Evolutionary conservation across 2,113 vertebrate genomes (phyloP), one percentile per base, ranked within the genome.

Genomic region (Gallinago jamesoni): DNA sequence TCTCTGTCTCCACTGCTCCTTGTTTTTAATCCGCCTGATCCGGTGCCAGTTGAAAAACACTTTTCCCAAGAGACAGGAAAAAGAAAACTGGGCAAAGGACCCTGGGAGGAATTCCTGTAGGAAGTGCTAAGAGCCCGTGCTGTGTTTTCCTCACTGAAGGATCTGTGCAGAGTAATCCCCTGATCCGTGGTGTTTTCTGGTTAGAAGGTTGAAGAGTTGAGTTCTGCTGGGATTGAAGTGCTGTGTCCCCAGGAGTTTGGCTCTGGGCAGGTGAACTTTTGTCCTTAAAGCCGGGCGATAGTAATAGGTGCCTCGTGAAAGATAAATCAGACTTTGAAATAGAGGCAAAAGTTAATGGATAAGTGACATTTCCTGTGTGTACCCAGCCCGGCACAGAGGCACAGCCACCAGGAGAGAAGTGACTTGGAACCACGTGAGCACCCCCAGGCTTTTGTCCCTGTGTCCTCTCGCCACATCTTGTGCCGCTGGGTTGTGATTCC

Each of bases 341-440:
- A 18, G 31, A 64, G 53, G 24, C 43, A 35, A 19, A 59, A n/a
- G 45, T 27, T 45, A 53, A 43, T 6, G 35, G 41, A 22, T 56
- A 4, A 28, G 41, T 41, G 73, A 25, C 5, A 2, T 25, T 57
- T 62, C 16, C 33, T 18, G 0, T 0, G 2, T 70, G 45, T 20
- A 3, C 6, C 15, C 59, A 27, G 59, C 60, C 37, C 1, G 5
- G 45, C 31, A 1, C 4, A 10, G 64, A 47, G 37, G 23, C 45
- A 27, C 15, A 4, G 30, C 56, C 19, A 25, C 25, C 21, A 23
- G 75, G 27, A 77, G 31, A 59, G 33, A 64, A 55, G 33, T 60
- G 12, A n/a, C 37, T 62, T 57, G 56, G 43, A 37, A 37, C 67
- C 11, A 1, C 1, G 11, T 45, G 31, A 67, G 57, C 63, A 37